Conservation (phyloP, 2,113 vertebrate species). For the Phyllopteryx taeniolatus region DNA sequence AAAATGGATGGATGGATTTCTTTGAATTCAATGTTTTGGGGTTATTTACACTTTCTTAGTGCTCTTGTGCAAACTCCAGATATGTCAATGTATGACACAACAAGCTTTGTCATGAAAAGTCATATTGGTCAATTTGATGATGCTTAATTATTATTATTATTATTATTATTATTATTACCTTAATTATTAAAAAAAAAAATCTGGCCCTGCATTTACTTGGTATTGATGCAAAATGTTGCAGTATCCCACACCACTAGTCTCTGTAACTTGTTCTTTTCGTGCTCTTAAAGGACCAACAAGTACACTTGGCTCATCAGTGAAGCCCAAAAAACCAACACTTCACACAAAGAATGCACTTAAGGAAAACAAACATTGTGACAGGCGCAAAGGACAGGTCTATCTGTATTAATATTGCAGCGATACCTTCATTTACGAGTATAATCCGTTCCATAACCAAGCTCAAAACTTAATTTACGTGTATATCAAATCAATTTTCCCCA, state of each 20-base stretch:
- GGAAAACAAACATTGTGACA: not conserved
- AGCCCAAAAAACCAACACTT: not conserved
- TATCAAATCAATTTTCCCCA: not conserved
- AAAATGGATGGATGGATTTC: too few relatives aligned
- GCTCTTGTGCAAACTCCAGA: too few relatives aligned
- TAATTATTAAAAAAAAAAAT: too few relatives aligned
- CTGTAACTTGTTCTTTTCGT: not conserved
- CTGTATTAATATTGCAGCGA: not conserved
- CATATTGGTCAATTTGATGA: too few relatives aligned
- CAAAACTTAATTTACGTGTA: not conserved
- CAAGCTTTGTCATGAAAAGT: too few relatives aligned
- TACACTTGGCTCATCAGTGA: conserved; percentile 15
- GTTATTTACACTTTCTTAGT: too few relatives aligned
- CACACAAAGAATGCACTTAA: conserved; percentile 9
- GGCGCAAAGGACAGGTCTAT: not conserved
- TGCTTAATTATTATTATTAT: too few relatives aligned
- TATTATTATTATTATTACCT: too few relatives aligned
- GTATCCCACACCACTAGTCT: not conserved
- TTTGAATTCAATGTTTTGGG: too few relatives aligned
- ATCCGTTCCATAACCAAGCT: not conserved
- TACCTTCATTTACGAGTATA: not conserved
- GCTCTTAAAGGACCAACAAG: conserved; percentile 15
- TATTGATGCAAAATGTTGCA: not conserved
- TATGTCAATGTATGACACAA: too few relatives aligned
- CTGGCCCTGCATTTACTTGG: too few relatives aligned